Base-by-base conservation (phyloP, 2,888 invertebrate species). In the Trichacis sp. region DNA sequence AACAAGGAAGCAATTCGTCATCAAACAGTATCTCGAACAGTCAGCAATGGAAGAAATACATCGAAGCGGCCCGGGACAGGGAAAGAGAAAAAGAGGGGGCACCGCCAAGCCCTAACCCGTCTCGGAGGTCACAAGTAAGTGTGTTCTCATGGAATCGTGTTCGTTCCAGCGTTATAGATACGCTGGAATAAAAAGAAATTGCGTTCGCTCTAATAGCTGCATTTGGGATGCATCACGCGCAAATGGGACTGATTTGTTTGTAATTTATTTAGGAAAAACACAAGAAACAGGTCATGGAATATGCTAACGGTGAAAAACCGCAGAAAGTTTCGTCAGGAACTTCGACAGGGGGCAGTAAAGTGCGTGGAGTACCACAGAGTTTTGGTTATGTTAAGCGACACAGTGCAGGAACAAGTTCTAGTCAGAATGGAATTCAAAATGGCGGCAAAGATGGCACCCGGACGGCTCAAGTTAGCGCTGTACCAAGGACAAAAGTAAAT, bases 381-480 rank as follows among this genome's bases (percentile, higher is more conserved):
- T 94, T 94, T 77, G 94, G 94, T 51, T 94, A 94, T 82, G 92
- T 93, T 45, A 94, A 94, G 80, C 88, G 93, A 74, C 86, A 87
- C 71, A 87, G 86, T 42, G 88, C 90, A 64, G 91, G 91, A 71
- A 82, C 81, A 4, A 81, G 77, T 58, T 75, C 81, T 0, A 82
- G 78, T 68, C 78, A 85, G 2, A 87, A 87, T 71, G 87, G 87
- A 4, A 74, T 81, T n/a, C 82, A 82, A 58, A 82, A 82, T 74
- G 82, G 81, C 20, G 72, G 74, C 43, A 82, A 82, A 52, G 82
- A 82, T 58, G 81, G 85, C n/a, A 76, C 88, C 60, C 87, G 88
- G 79, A 93, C 94, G 6, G 93, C 93, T 42, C 93, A 94, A 85
- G 93, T 94, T 29, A 93, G 94, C 51, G 93, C 93, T 1, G 94